A percentile compares a stretch with the other conserved stretches of the same genome.
Conservation (phyloP, 2,113 vertebrate species). For the Mastomys natalensis region DNA sequence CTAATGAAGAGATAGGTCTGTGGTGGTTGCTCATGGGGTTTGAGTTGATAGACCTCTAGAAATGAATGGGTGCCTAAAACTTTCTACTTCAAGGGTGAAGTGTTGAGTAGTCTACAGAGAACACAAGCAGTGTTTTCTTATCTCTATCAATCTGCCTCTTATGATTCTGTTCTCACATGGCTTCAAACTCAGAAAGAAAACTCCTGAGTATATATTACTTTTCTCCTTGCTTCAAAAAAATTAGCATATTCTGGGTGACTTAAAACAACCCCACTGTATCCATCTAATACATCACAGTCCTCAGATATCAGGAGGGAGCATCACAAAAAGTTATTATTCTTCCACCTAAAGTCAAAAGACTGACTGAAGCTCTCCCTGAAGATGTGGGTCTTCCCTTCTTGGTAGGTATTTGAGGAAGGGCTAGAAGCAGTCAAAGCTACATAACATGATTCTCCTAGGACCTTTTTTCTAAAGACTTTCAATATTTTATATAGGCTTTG, state of each 20-base stretch:
- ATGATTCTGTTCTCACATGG: not conserved
- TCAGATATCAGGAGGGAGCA: not conserved
- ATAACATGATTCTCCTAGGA: not conserved
- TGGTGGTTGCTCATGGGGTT: not conserved
- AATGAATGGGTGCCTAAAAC: not conserved
- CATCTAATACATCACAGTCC: not conserved
- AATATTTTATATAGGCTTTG: not conserved
- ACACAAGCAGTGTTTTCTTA: not conserved
- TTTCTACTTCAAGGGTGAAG: not conserved
- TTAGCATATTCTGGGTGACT: not conserved
- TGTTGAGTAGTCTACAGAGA: not conserved
- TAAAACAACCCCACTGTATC: not conserved
- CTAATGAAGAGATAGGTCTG: not conserved
- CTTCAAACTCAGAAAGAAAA: not conserved
- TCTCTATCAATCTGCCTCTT: not conserved
- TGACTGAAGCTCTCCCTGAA: accelerated
- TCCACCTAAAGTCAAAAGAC: not conserved
- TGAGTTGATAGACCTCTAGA: not conserved
- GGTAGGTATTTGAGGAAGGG: not conserved
- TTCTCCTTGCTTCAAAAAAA: not conserved
- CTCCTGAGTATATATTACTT: not conserved
- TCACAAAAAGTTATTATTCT: not conserved
- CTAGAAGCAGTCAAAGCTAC: not conserved
- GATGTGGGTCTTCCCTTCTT: not conserved
- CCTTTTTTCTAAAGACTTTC: slow-evolving; percentile 38